Evolutionary conservation across 1,140 invertebrate species (phyloP).

Genomic region (Drosophila subpulchrella): DNA sequence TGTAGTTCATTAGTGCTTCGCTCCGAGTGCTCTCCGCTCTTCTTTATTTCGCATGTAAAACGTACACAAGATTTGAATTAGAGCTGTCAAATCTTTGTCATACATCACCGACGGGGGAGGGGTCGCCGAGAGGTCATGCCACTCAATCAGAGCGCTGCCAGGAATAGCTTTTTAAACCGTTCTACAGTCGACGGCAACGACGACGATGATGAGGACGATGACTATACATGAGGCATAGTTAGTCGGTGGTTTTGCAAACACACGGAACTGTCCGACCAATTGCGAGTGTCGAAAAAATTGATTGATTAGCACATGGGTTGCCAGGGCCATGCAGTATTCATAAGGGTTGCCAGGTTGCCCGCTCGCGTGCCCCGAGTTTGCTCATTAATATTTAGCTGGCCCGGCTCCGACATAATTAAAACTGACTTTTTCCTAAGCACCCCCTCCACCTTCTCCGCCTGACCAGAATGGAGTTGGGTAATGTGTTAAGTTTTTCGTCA

Average conservation of each 20-base stretch:
- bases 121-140: conserved; percentile 46
- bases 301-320: conserved; percentile 69
- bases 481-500: conserved; percentile 80
- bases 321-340: conserved; percentile 67
- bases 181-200: conserved; percentile 23
- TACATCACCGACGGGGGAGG: conserved; percentile 48
- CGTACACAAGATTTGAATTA: conserved; percentile 79
- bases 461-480: conserved; percentile 55
- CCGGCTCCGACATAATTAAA: conserved; percentile 71
- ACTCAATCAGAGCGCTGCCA: conserved; percentile 65
- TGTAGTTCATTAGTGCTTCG: conserved; percentile 73
- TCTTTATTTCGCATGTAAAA: conserved; percentile 58
- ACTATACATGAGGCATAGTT: conserved; percentile 35
- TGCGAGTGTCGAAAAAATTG: conserved; percentile 59
- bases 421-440: conserved; percentile 67
- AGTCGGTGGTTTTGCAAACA: conserved; percentile 62
- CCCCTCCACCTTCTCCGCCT: not conserved
- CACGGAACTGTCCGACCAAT: conserved; percentile 49
- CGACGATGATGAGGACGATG: conserved; percentile 7
- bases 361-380: conserved; percentile 43
- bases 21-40: conserved; percentile 13
- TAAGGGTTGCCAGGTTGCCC: conserved; percentile 63
- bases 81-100: conserved; percentile 80
- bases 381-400: conserved; percentile 74
- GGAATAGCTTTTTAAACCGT: conserved; percentile 62